Evolutionary conservation across 1,140 invertebrate genomes (phyloP), one percentile per base, ranked within the genome.

Genomic region (Saccostrea echinata): DNA sequence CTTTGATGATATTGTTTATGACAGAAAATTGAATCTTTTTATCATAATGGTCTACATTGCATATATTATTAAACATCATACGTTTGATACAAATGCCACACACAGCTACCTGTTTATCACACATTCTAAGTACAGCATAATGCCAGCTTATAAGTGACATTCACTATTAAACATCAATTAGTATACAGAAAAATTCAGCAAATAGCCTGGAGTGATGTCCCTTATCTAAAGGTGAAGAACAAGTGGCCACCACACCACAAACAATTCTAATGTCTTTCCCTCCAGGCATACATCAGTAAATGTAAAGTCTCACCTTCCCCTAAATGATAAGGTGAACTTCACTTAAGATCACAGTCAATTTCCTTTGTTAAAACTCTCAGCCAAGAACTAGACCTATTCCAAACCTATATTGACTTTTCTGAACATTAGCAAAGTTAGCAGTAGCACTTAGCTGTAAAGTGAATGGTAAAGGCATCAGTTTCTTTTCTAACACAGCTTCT

Each of bases 401-500:
- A 91, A 95, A 95, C 84, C 95, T 93, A 90, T 93, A 95, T 57
- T 93, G 91, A 35, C 91, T 89, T 92, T 96, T 96, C 68, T 89
- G 88, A 83, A 83, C 80, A 33, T 80, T 89, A 12, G 93, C 93
- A 94, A 99, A 98, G 96, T 99, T 99, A 82, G 99, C 96, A 94
- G 98, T 96, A 83, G 98, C 98, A 93, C 98, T 99, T 1, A 99
- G 95, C 12, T 97, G 97, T 91, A 99, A 97, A 2, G 97, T 97
- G 94, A 99, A 99, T 86, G 99, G 99, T 91, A 99, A 95, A 4
- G 94, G 94, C 33, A 98, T 98, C 91, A 97, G 96, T 61, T 95
- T 98, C 97, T 96, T 99, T 95, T 99, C 99, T 90, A 99, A 95
- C 1, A 98, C 97, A 1, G 97, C 98, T 86, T 97, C 98, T 55